Conservation (phyloP, 2,113 vertebrate genomes). For the Cryptotis parvus region DNA sequence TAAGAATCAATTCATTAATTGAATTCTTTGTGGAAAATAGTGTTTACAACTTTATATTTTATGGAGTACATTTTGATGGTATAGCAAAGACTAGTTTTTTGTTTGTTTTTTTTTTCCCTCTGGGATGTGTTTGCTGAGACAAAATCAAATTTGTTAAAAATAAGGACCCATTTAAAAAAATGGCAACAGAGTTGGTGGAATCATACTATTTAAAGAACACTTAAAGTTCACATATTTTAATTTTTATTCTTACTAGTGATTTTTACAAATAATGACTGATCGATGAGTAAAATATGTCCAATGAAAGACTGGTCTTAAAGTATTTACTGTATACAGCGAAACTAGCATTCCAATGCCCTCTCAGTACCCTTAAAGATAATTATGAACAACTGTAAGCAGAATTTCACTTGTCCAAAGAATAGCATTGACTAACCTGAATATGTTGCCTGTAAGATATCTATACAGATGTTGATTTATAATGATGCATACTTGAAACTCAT, state of each 20-base stretch:
- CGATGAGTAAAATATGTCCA: not conserved
- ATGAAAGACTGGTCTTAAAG: not conserved
- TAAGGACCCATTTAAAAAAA: not conserved
- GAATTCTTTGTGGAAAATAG: slow-evolving; percentile 28
- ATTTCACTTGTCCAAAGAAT: not conserved
- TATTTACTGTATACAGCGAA: not conserved
- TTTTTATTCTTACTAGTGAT: not conserved
- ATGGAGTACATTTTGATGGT: not conserved
- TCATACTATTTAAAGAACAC: not conserved
- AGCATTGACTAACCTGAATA: not conserved
- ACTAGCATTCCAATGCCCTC: not conserved
- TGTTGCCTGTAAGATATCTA: not conserved
- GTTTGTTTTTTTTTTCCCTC: not conserved
- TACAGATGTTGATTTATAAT: too few species aligned
- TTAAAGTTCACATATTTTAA: not conserved
- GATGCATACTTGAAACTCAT: too few species aligned
- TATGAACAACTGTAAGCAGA: not conserved
- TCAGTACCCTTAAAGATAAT: not conserved
- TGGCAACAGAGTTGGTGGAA: slow-evolving; percentile 21
- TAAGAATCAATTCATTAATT: not conserved
- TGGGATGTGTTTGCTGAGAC: not conserved
- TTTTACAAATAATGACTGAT: not conserved
- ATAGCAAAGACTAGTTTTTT: slow-evolving; percentile 7
- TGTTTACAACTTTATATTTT: not conserved
- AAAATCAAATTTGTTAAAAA: not conserved